phyloP scores from a whole-genome alignment of 2,888 invertebrate genomes.

The Spodoptera littoralis region DNA sequence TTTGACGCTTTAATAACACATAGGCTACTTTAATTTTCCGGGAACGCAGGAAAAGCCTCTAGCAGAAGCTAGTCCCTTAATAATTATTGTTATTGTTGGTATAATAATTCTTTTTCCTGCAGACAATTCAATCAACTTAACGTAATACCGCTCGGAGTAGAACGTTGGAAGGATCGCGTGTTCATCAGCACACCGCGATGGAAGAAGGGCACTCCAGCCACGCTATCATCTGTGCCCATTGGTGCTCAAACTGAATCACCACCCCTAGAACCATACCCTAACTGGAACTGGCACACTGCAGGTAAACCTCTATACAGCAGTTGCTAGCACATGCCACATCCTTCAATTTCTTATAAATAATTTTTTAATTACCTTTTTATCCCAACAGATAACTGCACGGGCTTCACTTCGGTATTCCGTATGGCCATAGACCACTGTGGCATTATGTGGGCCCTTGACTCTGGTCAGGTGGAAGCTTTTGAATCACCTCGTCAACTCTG shows the following conservation, averaged over 20 bases:
- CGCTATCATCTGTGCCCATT: slow-evolving; percentile 90
- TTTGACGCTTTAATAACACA: no score
- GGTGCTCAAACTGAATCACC: slow-evolving; percentile 88
- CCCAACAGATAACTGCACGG: slow-evolving; percentile 82
- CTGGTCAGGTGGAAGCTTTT: slow-evolving; percentile 92
- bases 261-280: slow-evolving; percentile 92
- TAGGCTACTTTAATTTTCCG: no score
- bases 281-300: slow-evolving; percentile 91
- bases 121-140: slow-evolving; percentile 91
- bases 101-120: slow-evolving; percentile 27
- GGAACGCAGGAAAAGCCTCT: no score
- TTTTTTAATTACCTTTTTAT: slow-evolving; percentile 1
- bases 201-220: slow-evolving; percentile 93
- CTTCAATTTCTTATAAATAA: background rate
- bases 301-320: slow-evolving; percentile 59
- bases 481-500: slow-evolving; percentile 91
- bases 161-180: slow-evolving; percentile 90
- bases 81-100: no score
- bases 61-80: no score
- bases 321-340: background rate
- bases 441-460: slow-evolving; percentile 94
- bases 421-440: slow-evolving; percentile 93
- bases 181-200: slow-evolving; percentile 94
- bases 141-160: slow-evolving; percentile 93
- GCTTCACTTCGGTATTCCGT: slow-evolving; percentile 94